A percentile compares a stretch with the other conserved stretches of the same genome.
These are phyloP conservation scores for Gambusia yucatana DNA, from an alignment of 2,797 vertebrate genomes.

Conservation along the genomic window DNA sequence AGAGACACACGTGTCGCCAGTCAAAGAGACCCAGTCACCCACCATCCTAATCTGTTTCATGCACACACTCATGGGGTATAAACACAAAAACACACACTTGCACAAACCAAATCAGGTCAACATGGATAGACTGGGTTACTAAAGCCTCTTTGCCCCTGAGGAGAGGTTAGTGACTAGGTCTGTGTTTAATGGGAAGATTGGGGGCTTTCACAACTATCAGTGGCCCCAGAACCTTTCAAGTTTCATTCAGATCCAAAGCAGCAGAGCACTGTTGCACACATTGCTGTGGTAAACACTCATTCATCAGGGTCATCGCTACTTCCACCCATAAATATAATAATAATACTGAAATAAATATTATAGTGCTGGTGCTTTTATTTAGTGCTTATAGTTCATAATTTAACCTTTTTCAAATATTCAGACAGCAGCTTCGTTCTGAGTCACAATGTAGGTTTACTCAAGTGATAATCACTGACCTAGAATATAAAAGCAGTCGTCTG, in stretches of 20 bases:
- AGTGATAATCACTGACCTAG: background rate
- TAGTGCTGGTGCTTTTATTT: background rate
- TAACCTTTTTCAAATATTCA: background rate
- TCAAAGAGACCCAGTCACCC: constrained; percentile 46
- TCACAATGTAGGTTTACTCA: background rate
- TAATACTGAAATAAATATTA: constrained; percentile 7
- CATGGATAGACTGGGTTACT: constrained; percentile 51
- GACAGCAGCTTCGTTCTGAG: background rate
- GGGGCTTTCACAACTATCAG: constrained; percentile 24
- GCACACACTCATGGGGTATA: constrained; percentile 51
- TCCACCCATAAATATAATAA: constrained; percentile 10
- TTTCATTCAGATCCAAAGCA: constrained; percentile 52
- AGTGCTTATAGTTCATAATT: background rate
- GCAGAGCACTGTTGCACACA: constrained; percentile 26
- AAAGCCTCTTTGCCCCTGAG: constrained; percentile 68
- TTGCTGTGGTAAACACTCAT: constrained; percentile 18
- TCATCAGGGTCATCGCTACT: constrained; percentile 47
- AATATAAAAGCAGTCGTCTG: background rate
- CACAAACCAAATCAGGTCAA: constrained; percentile 76
- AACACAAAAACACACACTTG: constrained; percentile 49
- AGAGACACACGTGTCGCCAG: constrained; percentile 46
- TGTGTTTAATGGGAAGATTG: constrained; percentile 48
- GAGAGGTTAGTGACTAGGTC: constrained; percentile 45
- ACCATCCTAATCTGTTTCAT: constrained; percentile 65
- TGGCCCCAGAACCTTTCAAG: constrained; percentile 33